Base-by-base conservation (phyloP, 2,113 vertebrate genomes). In the Myxocyprinus asiaticus region DNA sequence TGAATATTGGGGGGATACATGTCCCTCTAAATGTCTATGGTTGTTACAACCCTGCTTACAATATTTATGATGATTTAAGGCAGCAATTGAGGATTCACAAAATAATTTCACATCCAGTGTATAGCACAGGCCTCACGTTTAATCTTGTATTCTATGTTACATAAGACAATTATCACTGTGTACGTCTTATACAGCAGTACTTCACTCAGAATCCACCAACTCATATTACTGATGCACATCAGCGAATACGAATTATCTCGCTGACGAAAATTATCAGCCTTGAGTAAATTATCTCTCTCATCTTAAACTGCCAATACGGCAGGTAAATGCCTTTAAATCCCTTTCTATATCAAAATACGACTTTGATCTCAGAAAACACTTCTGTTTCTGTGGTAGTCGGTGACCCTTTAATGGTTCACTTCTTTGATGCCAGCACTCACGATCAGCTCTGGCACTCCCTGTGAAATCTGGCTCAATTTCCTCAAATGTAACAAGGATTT, bases 341-440 rank as follows among this genome's bases (percentile, higher is more conserved):
- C 7, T 72, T 59, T 72, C 9, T 3, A 6, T 56, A 12, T 14
- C 55, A 56, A 56, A 56, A 56, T 14, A 56, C 12, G 55, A 76
- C n/a, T n/a, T n/a, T n/a, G n/a, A n/a, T n/a, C 45, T 63, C 55
- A 45, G 5, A 61, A 73, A 47, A n/a, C 9, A 9, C 9, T n/a
- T 8, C 48, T 10, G 17, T 50, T 55, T 64, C 75, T 65, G 53
- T 67, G 61, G 42, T 53, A 22, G 62, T 43, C 76, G 15, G 78
- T 78, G 82, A 84, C 79, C 82, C 78, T 78, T 67, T 71, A 81
- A 78, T 61, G 51, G 73, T 63, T 67, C 78, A 55, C n/a, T 77
- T 77, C 78, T 83, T 80, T 77, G 78, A 80, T 73, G 74, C 65
- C 67, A 77, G 71, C 75, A 50, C 61, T 67, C 71, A 76, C 45